Evolutionary conservation across 2,888 invertebrate species (phyloP).

Genomic region (Hermaeophaga mercurialis): DNA sequence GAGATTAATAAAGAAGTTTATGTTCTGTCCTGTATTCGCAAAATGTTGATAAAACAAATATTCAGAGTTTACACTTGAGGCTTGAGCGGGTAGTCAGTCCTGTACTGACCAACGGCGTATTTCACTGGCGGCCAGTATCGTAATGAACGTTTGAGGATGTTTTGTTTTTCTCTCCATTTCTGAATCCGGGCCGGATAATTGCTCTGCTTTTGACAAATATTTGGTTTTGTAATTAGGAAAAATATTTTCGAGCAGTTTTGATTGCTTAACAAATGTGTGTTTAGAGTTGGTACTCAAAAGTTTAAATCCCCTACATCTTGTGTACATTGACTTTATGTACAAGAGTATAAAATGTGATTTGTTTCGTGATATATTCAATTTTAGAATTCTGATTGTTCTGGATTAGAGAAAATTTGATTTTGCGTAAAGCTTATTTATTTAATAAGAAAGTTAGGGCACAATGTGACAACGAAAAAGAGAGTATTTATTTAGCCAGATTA

Average conservation of each 20-base stretch:
- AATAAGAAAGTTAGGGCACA: neutral
- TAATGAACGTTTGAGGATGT: slow-evolving; percentile 5
- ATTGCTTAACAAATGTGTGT: neutral
- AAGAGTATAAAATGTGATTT: neutral
- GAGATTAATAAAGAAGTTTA: too few relatives aligned
- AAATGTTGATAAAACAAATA: too few relatives aligned
- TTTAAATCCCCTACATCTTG: slow-evolving; percentile 3
- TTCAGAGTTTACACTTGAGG: too few relatives aligned
- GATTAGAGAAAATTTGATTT: neutral
- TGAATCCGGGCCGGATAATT: slow-evolving; percentile 7
- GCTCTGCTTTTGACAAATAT: slow-evolving; percentile 9
- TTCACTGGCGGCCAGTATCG: neutral
- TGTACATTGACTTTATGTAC: slow-evolving; percentile 7
- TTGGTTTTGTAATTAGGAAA: slow-evolving; percentile 14
- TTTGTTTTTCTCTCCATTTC: slow-evolving; percentile 6
- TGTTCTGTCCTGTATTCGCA: too few relatives aligned
- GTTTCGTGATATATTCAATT: neutral
- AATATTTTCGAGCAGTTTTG: slow-evolving; percentile 7
- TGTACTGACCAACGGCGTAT: too few relatives aligned
- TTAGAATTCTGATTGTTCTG: too few relatives aligned
- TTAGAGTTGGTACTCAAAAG: neutral
- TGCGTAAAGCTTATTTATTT: neutral
- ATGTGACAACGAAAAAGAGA: too few relatives aligned
- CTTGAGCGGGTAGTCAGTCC: too few relatives aligned
- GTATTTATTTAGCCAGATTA: too few relatives aligned